Evolutionary conservation across 2,888 invertebrate genomes (phyloP), one percentile per base, ranked within the genome.

Genomic region (Liposcelis brunnea): DNA sequence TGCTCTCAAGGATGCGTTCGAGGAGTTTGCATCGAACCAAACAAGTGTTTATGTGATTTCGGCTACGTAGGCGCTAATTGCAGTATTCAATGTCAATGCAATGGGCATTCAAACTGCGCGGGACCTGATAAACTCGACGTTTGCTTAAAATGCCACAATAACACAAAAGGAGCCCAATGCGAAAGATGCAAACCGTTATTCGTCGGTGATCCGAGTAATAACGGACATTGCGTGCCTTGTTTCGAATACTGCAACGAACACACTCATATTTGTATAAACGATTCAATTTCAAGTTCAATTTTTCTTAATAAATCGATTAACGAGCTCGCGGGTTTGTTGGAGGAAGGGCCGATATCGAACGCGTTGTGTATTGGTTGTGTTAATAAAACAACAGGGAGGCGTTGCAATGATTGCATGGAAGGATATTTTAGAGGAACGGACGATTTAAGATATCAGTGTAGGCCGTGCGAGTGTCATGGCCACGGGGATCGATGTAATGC

Each of bases 61-160:
- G 93, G 93, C 47, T 94, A 85, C 63, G 90, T 94, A 18, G 93
- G 94, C 45, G 78, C 80, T 53, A 90, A 91, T 67, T 95, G 94
- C 62, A 85, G 85, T 54, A 85, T 85, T 50, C 85, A 89, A 63
- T 94, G 94, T 61, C 80, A 86, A 60, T 95, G 94, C 61, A 91
- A 94, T 61, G 90, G 90, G 0, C 91, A 94, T 65, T 83, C 91
- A 47, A 75, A 91, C 60, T 95, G 94, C 61, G 79, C 76, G 55
- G 86, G 89, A 1, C 86, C 86, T 6, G 83, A 86, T 58, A 78
- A 80, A 55, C 70, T 87, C 49, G 80, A 84, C 58, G 71, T 74
- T 49, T 94, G 94, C 59, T 65, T 79, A 32, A 69, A 80, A 60
- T 94, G 94, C 59, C 77, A 80, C 57, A 93, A 94, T 59, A 87